Evolutionary conservation across 2,797 vertebrate genomes (phyloP).

Genomic region (Triplophysa bombifrons): DNA sequence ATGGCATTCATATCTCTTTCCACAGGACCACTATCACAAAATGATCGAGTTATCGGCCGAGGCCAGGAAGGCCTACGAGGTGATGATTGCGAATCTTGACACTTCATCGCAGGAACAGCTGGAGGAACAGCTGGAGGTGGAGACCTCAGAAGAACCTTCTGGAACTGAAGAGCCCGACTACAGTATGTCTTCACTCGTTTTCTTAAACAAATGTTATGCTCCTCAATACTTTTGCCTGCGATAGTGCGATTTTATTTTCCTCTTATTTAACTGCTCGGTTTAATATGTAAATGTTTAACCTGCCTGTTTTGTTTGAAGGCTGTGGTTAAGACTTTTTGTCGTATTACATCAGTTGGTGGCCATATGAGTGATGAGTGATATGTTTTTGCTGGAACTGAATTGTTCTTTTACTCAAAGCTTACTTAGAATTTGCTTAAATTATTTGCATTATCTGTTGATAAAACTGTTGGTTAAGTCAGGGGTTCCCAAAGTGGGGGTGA

Average conservation of each 20-base stretch:
- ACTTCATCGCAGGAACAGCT: conserved; percentile 21
- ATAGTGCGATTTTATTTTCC: not conserved
- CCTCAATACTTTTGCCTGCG: not conserved
- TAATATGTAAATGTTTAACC: conserved; percentile 5
- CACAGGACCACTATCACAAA: conserved; percentile 91
- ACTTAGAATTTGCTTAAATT: no score
- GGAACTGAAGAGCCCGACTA: conserved; percentile 84
- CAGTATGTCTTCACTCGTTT: conserved; percentile 73
- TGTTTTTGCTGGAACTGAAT: no score
- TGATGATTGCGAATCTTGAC: conserved; percentile 81
- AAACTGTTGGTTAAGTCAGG: no score
- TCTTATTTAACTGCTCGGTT: conserved; percentile 13
- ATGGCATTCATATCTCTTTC: not conserved
- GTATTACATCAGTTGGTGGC: no score
- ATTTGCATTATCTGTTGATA: no score
- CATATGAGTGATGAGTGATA: no score
- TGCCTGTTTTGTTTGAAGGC: no score
- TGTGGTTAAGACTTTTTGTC: no score
- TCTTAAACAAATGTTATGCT: not conserved
- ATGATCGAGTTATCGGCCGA: conserved; percentile 93
- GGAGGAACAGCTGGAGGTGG: conserved; percentile 38
- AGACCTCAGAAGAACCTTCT: conserved; percentile 49
- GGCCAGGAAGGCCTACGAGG: conserved; percentile 88
- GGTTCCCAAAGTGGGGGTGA: no score
- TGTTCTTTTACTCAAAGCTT: no score